A percentile compares a stretch with the other conserved stretches of the same genome.
These are phyloP conservation scores for Oceanodroma tethys DNA, from an alignment of 2,113 vertebrate species.

Conservation along the genomic window DNA sequence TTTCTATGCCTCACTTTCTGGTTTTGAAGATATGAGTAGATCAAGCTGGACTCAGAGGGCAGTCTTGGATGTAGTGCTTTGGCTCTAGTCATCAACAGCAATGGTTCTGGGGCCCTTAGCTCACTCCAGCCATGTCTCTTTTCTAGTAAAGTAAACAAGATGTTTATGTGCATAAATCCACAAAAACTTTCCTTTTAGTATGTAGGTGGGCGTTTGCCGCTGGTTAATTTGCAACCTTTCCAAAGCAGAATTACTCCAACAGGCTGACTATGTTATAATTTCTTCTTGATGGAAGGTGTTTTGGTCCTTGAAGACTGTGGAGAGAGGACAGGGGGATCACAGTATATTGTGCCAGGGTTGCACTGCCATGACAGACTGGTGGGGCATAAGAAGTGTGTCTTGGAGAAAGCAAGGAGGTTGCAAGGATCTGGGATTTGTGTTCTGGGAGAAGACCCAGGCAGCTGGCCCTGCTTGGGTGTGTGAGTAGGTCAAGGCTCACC, in stretches of 20 bases:
- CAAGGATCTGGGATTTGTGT: background rate
- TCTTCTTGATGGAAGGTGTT: background rate
- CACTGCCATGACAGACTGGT: background rate
- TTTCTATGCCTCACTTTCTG: background rate
- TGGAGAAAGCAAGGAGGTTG: background rate
- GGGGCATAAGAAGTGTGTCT: background rate
- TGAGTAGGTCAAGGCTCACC: background rate
- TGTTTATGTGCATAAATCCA: background rate
- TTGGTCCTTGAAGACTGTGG: background rate
- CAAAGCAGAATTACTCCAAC: background rate
- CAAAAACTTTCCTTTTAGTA: background rate
- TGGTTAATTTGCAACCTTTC: background rate
- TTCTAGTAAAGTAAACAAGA: background rate
- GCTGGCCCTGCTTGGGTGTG: background rate
- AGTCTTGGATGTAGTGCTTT: background rate
- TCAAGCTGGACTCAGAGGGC: background rate
- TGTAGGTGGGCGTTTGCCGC: accelerated
- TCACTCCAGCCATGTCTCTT: background rate
- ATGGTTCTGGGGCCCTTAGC: background rate
- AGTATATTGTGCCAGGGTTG: background rate
- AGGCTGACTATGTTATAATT: background rate
- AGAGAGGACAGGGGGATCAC: background rate
- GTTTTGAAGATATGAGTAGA: background rate
- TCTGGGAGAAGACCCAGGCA: background rate
- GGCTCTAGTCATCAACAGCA: background rate